phyloP scores from a whole-genome alignment of 2,888 invertebrate species.

The Drosophila neotestacea region DNA sequence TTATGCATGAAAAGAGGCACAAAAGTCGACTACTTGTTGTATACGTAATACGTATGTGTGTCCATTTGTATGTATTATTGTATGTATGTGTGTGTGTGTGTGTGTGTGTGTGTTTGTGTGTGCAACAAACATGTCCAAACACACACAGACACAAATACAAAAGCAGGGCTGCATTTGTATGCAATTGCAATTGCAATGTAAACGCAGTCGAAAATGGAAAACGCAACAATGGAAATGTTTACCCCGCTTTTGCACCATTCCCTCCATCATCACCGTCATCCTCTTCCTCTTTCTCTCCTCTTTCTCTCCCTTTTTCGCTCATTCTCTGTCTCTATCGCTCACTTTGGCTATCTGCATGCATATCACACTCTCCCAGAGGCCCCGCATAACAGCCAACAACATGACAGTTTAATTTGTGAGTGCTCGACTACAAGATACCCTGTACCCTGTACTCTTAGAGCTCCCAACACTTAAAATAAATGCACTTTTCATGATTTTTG shows the following conservation, averaged over 20 bases:
- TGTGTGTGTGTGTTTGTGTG: constrained; percentile 19
- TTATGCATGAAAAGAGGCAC: constrained; percentile 67
- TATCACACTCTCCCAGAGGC: constrained; percentile 30
- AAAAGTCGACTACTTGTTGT: constrained; percentile 40
- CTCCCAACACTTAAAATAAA: no score
- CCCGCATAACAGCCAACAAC: constrained; percentile 41
- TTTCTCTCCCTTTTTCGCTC: constrained; percentile 14
- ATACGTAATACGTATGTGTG: neutral
- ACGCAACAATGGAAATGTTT: constrained; percentile 43
- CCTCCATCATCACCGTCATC: neutral
- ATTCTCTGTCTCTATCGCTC: neutral
- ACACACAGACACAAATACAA: constrained; percentile 11
- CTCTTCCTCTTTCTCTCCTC: constrained; percentile 15
- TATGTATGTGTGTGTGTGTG: constrained; percentile 5
- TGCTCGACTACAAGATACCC: no score
- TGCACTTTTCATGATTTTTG: no score
- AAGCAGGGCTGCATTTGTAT: constrained; percentile 22
- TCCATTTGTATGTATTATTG: neutral
- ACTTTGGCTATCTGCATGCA: constrained; percentile 29
- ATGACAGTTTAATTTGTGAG: no score
- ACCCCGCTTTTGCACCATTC: constrained; percentile 7
- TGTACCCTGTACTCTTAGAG: no score
- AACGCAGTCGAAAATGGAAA: constrained; percentile 52
- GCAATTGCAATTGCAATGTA: constrained; percentile 39
- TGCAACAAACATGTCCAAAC: constrained; percentile 42